Evolutionary conservation across 2,797 vertebrate genomes (phyloP).

Genomic region (Argyrosomus regius): DNA sequence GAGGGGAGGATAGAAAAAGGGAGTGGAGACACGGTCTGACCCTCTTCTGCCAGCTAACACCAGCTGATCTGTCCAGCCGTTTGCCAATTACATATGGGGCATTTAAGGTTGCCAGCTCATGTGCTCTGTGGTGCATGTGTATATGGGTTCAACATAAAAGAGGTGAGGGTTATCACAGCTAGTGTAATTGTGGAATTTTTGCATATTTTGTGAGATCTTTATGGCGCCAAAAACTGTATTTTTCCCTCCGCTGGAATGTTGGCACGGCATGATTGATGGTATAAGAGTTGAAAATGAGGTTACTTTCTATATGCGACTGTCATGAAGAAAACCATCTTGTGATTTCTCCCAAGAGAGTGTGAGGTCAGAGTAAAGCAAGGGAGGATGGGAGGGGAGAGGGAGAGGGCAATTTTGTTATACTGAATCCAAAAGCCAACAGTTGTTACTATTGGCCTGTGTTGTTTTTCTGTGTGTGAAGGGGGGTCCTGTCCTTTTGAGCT

Average conservation of each 20-base stretch:
- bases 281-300: slow-evolving; percentile 56
- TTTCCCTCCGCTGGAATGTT: slow-evolving; percentile 26
- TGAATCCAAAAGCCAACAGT: slow-evolving; percentile 97
- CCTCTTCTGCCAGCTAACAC: slow-evolving; percentile 77
- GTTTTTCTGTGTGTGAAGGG: slow-evolving; percentile 85
- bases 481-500: slow-evolving; percentile 91
- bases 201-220: slow-evolving; percentile 45
- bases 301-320: slow-evolving; percentile 54
- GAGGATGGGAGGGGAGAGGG: slow-evolving; percentile 64
- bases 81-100: slow-evolving; percentile 75
- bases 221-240: neutral
- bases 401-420: slow-evolving; percentile 95
- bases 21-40: slow-evolving; percentile 78
- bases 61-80: slow-evolving; percentile 77
- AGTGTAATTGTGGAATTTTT: slow-evolving; percentile 32
- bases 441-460: slow-evolving; percentile 97
- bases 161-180: slow-evolving; percentile 42
- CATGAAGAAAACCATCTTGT: slow-evolving; percentile 65
- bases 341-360: slow-evolving; percentile 87
- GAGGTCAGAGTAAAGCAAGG: slow-evolving; percentile 72
- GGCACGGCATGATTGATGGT: slow-evolving; percentile 24
- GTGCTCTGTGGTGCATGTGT: slow-evolving; percentile 47
- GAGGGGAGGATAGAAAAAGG: slow-evolving; percentile 64
- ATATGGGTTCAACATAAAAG: slow-evolving; percentile 46
- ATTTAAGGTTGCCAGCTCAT: slow-evolving; percentile 72